Base-by-base conservation (phyloP, 1,140 invertebrate species). In the Aphidius ervi region DNA sequence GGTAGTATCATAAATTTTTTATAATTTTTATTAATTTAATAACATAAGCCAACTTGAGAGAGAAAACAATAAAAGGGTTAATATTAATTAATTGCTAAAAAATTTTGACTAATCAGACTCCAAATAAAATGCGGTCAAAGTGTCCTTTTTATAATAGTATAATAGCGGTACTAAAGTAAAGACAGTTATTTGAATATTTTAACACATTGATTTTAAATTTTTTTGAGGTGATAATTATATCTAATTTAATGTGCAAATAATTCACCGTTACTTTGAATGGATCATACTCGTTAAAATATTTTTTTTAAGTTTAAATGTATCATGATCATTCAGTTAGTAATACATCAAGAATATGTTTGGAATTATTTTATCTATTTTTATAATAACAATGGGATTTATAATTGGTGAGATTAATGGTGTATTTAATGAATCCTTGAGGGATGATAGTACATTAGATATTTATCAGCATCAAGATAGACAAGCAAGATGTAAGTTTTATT, bases 401-500 rank as follows among this genome's bases (percentile, higher is more conserved):
- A 66, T 45, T 42, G 65, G 62, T 70, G 65, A 67, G 63, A 59
- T 58, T 64, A 48, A 37, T 31, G 23, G 23, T 7, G n/a, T 46
- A 10, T 46, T 39, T 58, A 53, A 55, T 56, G 8, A 48, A 56
- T 59, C 62, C 43, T 50, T 67, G 55, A 63, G 66, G 65, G 66
- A 70, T 68, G 67, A 50, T 23, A 68, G 56, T 31, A n/a, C 62
- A 43, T 46, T 43, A 48, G 39, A 50, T 46, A 43, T 53, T 9
- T 20, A 10, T 10, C 45, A 42, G 5, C 39, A 37, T 37, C 46
- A 16, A 6, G 52, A 52, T 52, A 46, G 54, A 6, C 58, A 69
- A 50, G 63, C 59, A 55, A 65, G 60, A 60, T 66, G 68, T 69
- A 64, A 69, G 66, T 65, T 59, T 58, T 50, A 9, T 8, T 39